Base-by-base conservation (phyloP, 2,113 vertebrate species). In the Pipa parva region DNA sequence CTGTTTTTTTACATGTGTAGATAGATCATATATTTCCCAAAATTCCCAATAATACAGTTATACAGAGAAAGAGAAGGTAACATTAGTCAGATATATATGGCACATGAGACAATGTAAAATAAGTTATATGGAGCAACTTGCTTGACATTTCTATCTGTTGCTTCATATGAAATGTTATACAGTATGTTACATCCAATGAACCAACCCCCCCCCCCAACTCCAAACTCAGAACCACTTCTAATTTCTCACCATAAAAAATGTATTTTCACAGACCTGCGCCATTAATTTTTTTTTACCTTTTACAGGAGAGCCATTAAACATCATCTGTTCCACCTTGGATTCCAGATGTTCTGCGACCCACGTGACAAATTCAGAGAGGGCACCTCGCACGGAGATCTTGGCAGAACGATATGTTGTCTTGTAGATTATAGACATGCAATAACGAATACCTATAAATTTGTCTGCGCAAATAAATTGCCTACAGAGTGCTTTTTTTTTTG, bases 341-440 rank as follows among this genome's bases (percentile, higher is more conserved):
- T 61, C 66, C 66, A 70, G 66, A 70, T 70, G 66, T 70, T 70
- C 66, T 45, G 20, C 66, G 25, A 37, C 45, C 25, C 66, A 60
- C 58, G 36, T 61, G 66, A 61, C 58, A 54, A 42, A 52, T 24
- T 45, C 48, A 29, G 58, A 70, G 66, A 70, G 66, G 58, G 66
- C 58, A 69, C 33, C 48, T 15, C 33, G 58, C 58, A 37, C 58
- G 24, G 58, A 54, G 48, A 61, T 48, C 66, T 69, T 61, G 66
- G 57, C 66, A 70, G 66, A 61, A 70, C 66, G 66, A 70, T 70
- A 70, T 70, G 66, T 70, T 70, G 66, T 70, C 66, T 70, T 61
- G 66, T 61, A 70, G 66, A 70, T 70, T 70, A 61, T 61, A 61
- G 58, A 58, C 48, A 61, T 70, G 66, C 66, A 61, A 59, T 70